Base-by-base conservation (phyloP, 1,140 invertebrate species). In the Scaptomyza pallida region DNA sequence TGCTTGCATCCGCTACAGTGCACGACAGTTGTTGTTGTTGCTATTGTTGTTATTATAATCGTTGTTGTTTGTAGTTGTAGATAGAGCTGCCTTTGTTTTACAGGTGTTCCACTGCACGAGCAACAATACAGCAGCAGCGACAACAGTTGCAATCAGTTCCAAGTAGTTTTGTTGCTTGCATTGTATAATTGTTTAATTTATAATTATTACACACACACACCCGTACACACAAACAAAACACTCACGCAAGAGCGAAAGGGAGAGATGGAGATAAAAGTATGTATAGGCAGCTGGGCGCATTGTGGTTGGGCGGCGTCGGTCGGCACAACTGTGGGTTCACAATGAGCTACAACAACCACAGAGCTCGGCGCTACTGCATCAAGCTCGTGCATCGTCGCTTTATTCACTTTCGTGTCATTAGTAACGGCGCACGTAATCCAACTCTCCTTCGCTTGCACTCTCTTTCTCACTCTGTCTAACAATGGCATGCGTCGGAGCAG, bases 181-280 rank as follows among this genome's bases (percentile, higher is more conserved):
- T 85, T 85, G 82, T 88, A 86, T 86, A 86, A 86, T 88, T 86
- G 88, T 86, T 86, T 82, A 86, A 86, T 86, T 86, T 86, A 88
- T 78, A 89, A 86, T 88, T 86, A 78, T 75, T 72, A 69, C 56
- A 16, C 61, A 67, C 3, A 51, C 19, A 52, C 33, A 45, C 21
- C 21, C 21, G 21, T 23, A 47, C 9, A 52, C 12, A 15, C 10
- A 6, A 26, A 26, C 35, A 50, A 23, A 23, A 55, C 35, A 50
- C 63, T 35, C 37, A 35, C 50, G 23, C 60, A 26, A 44, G 23
- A 13, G 37, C 47, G 17, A 30, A 33, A 52, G 40, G 19, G 60
- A 55, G 43, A 70, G 10, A 62, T 43, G 65, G 55, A 8, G 3
- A 5, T 40, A 59, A 47, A 23, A n/a, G n/a, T n/a, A n/a, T n/a